Evolutionary conservation across 2,113 vertebrate species (phyloP).

Genomic region (Notothenia coriiceps): DNA sequence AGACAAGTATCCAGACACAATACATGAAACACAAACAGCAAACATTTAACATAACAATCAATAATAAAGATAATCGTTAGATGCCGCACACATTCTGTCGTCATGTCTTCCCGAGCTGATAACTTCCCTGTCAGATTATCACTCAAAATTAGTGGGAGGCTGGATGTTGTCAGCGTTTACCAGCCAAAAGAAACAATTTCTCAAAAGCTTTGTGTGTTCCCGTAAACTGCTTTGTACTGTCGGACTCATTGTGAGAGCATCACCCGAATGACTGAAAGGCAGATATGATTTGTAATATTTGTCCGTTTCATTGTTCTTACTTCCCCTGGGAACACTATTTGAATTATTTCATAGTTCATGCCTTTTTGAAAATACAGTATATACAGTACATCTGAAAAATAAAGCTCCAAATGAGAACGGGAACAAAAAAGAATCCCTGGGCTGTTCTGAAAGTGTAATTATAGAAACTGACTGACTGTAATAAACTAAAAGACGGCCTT

Average conservation of each 20-base stretch:
- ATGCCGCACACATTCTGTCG: too few species aligned
- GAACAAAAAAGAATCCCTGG: neutral
- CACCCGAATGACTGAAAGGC: conserved; percentile 37
- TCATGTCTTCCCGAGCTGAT: too few species aligned
- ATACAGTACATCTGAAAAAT: neutral
- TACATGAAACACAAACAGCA: too few species aligned
- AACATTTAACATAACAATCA: too few species aligned
- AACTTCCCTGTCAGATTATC: too few species aligned
- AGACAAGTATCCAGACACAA: too few species aligned
- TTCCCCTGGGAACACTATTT: neutral
- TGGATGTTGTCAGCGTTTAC: neutral
- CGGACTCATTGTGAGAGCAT: conserved; percentile 55
- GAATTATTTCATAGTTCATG: neutral
- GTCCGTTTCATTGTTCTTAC: conserved; percentile 2
- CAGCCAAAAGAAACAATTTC: conserved; percentile 6
- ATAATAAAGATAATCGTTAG: neutral
- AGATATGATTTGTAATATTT: conserved; percentile 40
- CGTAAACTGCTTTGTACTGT: conserved; percentile 30
- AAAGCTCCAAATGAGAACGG: neutral
- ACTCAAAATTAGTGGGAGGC: neutral
- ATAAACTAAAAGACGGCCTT: neutral
- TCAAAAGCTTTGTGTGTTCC: conserved; percentile 42
- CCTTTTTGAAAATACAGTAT: neutral
- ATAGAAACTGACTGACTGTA: neutral
- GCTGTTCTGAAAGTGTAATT: conserved; percentile 3